Base-by-base conservation (phyloP, 2,113 vertebrate species). In the Urocynchramus pylzowi region DNA sequence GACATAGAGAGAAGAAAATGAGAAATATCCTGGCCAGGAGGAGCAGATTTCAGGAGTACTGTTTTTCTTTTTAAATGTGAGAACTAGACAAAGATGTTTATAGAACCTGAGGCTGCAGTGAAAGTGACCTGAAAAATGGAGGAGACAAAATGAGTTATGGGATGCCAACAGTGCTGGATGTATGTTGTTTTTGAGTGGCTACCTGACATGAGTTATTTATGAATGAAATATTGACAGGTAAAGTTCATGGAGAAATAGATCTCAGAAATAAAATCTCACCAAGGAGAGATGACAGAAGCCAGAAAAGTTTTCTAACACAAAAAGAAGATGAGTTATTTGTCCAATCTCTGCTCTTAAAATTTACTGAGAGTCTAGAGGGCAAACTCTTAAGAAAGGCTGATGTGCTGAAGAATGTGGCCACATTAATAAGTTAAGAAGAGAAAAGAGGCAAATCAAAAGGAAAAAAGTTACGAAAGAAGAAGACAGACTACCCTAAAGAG, bases 241-340 rank as follows among this genome's bases (percentile, higher is more conserved):
- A n/a, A 89, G 30, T 50, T 87, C 52, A 70, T 59, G 42, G 28
- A 94, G 13, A 63, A 84, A 70, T 59, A 87, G 33, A 54, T 65
- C 39, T 74, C 60, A 84, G 77, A 81, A 81, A 52, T 33, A 61
- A 89, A 92, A 95, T 33, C 1, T 0, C 39, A 67, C n/a, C 49
- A 78, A 74, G 27, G 52, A 71, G 47, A 67, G 18, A 75, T 67
- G 74, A 79, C 31, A 24, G 39, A 91, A 87, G 39, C 39, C 60
- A 89, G 60, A 67, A 78, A 70, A 81, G 1, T 1, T 39, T 93
- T 93, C 39, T 84, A 74, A 54, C 52, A 60, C 6, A 16, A 50
- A 33, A 86, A 18, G 30, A 87, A 70, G 71, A 84, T 95, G 42
- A 93, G 23, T 77, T 95, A 94, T 95, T 87, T 84, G 59, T 89